Evolutionary conservation across 2,888 invertebrate species (phyloP).

Genomic region (Dryocosmus kuriphilus): DNA sequence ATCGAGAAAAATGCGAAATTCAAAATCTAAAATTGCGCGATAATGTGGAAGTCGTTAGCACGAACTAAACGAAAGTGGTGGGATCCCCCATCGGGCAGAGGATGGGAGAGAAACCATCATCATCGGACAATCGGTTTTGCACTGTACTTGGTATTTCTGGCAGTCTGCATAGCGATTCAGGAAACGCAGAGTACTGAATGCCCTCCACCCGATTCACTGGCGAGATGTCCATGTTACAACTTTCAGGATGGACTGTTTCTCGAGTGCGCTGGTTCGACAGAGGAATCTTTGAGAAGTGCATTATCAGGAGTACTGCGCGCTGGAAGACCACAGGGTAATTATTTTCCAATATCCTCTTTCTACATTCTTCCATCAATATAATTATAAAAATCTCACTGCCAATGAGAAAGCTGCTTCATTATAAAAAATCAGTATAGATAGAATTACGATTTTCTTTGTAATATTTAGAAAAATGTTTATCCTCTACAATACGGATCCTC

Average conservation of each 20-base stretch:
- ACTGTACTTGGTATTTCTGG: slow-evolving; percentile 68
- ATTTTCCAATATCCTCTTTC: background rate
- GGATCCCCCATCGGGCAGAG: slow-evolving; percentile 59
- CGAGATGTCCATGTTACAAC: slow-evolving; percentile 94
- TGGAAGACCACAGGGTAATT: slow-evolving; percentile 80
- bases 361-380: background rate
- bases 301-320: slow-evolving; percentile 82
- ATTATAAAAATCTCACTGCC: background rate
- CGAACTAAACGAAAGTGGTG: slow-evolving; percentile 74
- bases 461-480: no score
- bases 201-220: slow-evolving; percentile 87
- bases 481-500: no score
- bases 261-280: slow-evolving; percentile 91
- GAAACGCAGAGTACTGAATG: slow-evolving; percentile 79
- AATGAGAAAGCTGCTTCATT: background rate
- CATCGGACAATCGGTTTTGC: slow-evolving; percentile 56
- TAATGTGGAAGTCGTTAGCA: slow-evolving; percentile 75
- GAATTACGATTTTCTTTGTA: background rate
- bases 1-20: slow-evolving; percentile 64
- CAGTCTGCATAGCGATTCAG: slow-evolving; percentile 70
- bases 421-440: background rate
- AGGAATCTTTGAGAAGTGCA: slow-evolving; percentile 86
- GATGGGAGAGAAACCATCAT: slow-evolving; percentile 53
- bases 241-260: slow-evolving; percentile 94
- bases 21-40: slow-evolving; percentile 66